These are phyloP conservation scores for Channallabes apus DNA, from an alignment of 2,797 vertebrate genomes.

Conservation along the genomic window DNA sequence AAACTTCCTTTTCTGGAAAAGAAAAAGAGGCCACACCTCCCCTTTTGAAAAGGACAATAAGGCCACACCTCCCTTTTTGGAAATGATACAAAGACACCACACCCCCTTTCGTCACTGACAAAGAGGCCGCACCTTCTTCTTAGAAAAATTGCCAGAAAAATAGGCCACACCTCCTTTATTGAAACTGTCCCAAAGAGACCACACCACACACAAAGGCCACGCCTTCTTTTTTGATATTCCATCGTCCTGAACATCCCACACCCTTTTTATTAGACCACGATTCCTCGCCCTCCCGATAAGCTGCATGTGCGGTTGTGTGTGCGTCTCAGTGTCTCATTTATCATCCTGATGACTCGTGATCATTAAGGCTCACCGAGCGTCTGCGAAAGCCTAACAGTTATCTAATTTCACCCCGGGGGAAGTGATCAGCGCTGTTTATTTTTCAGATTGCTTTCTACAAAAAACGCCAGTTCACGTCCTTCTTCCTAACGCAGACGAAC, in stretches of 20 bases:
- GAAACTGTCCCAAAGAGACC: not conserved
- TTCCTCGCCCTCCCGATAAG: not conserved
- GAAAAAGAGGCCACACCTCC: not conserved
- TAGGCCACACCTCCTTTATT: not conserved
- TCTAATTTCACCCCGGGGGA: constrained; percentile 1
- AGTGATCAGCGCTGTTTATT: constrained; percentile 13
- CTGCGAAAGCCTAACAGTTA: not conserved
- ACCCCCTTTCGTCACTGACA: not conserved
- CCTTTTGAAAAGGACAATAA: not conserved
- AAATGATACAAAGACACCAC: not conserved
- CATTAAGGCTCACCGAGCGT: constrained; percentile 1
- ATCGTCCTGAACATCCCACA: no score
- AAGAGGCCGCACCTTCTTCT: no score
- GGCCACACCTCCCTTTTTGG: not conserved
- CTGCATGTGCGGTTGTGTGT: not conserved
- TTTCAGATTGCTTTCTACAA: not conserved
- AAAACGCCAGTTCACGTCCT: not conserved
- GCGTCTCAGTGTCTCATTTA: not conserved
- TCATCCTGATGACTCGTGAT: not conserved
- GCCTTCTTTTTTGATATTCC: no score
- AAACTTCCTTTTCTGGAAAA: not conserved
- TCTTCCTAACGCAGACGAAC: constrained; percentile 7
- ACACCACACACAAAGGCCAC: no score
- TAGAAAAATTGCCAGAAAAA: not conserved
- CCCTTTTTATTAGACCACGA: not conserved